phyloP scores from a whole-genome alignment of 2,888 invertebrate genomes.

The Chymomyza caudatula region DNA sequence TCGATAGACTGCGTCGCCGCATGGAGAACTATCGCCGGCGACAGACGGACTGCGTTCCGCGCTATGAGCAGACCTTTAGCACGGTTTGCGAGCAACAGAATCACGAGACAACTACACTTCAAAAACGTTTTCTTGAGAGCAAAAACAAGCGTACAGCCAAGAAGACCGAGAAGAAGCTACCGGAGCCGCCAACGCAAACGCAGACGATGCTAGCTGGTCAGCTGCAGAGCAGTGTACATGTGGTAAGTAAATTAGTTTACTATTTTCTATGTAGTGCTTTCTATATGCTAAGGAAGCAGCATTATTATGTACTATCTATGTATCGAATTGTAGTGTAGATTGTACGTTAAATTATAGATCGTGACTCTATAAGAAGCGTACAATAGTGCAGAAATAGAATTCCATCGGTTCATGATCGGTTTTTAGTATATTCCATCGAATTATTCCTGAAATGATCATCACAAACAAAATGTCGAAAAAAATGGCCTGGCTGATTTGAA shows the following conservation, averaged over 20 bases:
- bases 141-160: constrained; percentile 93
- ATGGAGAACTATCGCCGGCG: constrained; percentile 92
- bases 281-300: too few relatives aligned
- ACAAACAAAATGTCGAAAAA: too few relatives aligned
- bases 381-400: too few relatives aligned
- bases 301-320: too few relatives aligned
- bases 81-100: constrained; percentile 94
- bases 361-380: too few relatives aligned
- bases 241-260: constrained; percentile 83
- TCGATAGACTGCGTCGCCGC: constrained; percentile 90
- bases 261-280: neutral
- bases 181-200: constrained; percentile 44
- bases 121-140: constrained; percentile 93
- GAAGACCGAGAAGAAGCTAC: constrained; percentile 85
- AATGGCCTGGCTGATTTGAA: too few relatives aligned
- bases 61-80: constrained; percentile 92
- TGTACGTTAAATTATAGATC: too few relatives aligned
- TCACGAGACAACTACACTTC: constrained; percentile 91
- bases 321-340: too few relatives aligned
- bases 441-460: too few relatives aligned
- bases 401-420: too few relatives aligned
- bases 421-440: too few relatives aligned
- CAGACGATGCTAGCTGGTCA: constrained; percentile 76
- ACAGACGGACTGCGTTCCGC: constrained; percentile 90
- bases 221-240: constrained; percentile 87